Conservation (phyloP, 2,113 vertebrate genomes). For the Spea multiplicata region DNA sequence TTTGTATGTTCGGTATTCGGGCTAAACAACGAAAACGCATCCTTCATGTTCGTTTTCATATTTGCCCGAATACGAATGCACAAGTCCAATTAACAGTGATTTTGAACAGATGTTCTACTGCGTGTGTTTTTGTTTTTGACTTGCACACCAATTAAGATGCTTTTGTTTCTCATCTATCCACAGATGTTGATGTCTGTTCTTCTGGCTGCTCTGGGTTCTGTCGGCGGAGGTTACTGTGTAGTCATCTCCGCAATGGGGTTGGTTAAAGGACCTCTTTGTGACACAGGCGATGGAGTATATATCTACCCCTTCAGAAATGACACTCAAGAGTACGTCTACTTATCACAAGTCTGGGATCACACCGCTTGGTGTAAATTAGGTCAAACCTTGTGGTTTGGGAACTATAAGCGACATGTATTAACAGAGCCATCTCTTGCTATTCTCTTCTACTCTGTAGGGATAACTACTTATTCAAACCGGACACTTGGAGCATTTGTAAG, state of each 20-base stretch:
- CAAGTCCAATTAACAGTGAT: too few relatives aligned
- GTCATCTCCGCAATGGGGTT: conserved; percentile 60
- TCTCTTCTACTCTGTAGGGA: conserved; percentile 46
- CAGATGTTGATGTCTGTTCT: conserved; percentile 59
- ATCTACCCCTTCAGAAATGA: conserved; percentile 62
- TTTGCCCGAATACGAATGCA: too few relatives aligned
- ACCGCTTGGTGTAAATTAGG: neutral
- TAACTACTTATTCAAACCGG: conserved; percentile 73
- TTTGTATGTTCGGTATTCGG: too few relatives aligned
- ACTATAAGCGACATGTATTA: neutral
- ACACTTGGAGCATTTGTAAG: conserved; percentile 63
- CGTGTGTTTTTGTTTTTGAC: too few relatives aligned
- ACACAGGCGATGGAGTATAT: conserved; percentile 59
- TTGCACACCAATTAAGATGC: too few relatives aligned
- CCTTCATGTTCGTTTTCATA: too few relatives aligned
- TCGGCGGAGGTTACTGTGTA: conserved; percentile 48
- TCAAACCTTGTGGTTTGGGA: neutral
- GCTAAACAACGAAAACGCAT: too few relatives aligned
- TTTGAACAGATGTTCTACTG: too few relatives aligned
- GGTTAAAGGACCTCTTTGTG: conserved; percentile 55
- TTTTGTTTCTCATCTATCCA: neutral
- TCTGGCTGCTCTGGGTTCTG: conserved; percentile 47
- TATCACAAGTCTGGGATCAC: neutral
- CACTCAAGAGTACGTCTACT: conserved; percentile 55
- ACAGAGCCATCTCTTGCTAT: neutral